Percentiles rank a stretch among this genome's conserved stretches.
phyloP scores from a whole-genome alignment of 2,888 invertebrate species.

The Drosophila incognita region DNA sequence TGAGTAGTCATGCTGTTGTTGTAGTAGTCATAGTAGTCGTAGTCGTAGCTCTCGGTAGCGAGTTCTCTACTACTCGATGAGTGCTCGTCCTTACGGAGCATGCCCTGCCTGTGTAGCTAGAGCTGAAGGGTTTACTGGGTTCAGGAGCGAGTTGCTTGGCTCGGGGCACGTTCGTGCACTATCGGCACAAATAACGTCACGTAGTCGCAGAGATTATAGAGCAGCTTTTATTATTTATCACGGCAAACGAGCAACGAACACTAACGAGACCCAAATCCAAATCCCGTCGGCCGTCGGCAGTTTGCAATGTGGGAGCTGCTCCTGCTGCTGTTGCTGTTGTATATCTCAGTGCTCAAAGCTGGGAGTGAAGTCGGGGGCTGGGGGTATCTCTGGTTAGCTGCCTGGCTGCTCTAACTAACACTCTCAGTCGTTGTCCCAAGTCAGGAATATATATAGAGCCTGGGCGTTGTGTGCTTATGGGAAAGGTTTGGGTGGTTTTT shows the following conservation, averaged over 20 bases:
- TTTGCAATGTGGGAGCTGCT: constrained; percentile 36
- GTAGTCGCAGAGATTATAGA: constrained; percentile 85
- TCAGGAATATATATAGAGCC: constrained; percentile 8
- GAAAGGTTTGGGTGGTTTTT: background rate
- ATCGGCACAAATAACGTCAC: constrained; percentile 85
- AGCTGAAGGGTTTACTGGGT: constrained; percentile 30
- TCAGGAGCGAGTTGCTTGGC: constrained; percentile 30
- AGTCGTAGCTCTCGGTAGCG: constrained; percentile 48
- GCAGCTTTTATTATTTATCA: constrained; percentile 83
- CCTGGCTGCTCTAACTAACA: constrained; percentile 46
- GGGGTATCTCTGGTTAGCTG: constrained; percentile 33
- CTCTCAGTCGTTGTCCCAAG: constrained; percentile 11
- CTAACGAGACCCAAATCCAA: constrained; percentile 77
- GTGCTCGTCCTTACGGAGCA: constrained; percentile 34
- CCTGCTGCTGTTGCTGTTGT: constrained; percentile 12
- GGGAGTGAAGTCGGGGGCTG: background rate
- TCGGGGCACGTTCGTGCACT: constrained; percentile 82
- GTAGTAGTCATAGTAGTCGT: background rate
- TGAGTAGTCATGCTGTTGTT: constrained; percentile 67
- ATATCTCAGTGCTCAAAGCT: background rate
- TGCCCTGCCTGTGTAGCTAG: constrained; percentile 13
- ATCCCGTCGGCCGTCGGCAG: constrained; percentile 74
- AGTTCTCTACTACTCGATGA: constrained; percentile 15
- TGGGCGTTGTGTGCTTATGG: constrained; percentile 11
- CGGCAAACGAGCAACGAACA: constrained; percentile 77